A percentile compares a stretch with the other conserved stretches of the same genome.
Evolutionary conservation across 2,113 vertebrate genomes (phyloP).

Genomic region (Catharus minimus): DNA sequence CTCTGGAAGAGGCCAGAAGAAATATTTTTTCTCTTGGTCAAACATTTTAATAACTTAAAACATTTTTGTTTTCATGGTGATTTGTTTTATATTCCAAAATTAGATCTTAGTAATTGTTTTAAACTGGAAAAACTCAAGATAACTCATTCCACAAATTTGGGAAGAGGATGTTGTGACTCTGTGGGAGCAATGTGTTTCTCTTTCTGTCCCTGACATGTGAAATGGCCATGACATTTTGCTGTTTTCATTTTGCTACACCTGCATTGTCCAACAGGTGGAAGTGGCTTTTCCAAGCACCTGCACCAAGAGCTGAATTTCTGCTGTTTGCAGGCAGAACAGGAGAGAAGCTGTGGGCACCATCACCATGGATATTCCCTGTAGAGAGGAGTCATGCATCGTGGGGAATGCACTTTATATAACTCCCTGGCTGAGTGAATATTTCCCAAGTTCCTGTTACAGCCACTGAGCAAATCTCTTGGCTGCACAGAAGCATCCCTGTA

Average conservation of each 20-base stretch:
- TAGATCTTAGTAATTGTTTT: neutral
- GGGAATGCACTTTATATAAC: neutral
- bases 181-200: neutral
- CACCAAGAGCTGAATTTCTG: neutral
- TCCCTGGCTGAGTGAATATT: neutral
- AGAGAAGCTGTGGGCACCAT: neutral
- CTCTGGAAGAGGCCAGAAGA: neutral
- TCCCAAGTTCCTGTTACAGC: neutral
- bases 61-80: neutral
- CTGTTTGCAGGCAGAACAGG: neutral
- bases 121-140: neutral
- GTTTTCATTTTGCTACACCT: neutral
- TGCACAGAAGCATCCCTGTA: neutral
- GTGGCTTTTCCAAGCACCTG: neutral
- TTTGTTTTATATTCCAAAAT: conserved; percentile 9
- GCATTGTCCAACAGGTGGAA: neutral
- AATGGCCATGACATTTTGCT: neutral
- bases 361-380: conserved; percentile 48
- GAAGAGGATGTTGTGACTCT: neutral
- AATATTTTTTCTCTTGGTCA: neutral
- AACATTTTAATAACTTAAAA: conserved; percentile 7
- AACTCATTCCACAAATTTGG: neutral
- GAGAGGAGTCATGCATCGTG: fast-evolving
- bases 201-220: neutral
- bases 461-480: neutral